Evolutionary conservation across 2,797 vertebrate genomes (phyloP), one percentile per base, ranked within the genome.

Genomic region (Octomys mimax): DNA sequence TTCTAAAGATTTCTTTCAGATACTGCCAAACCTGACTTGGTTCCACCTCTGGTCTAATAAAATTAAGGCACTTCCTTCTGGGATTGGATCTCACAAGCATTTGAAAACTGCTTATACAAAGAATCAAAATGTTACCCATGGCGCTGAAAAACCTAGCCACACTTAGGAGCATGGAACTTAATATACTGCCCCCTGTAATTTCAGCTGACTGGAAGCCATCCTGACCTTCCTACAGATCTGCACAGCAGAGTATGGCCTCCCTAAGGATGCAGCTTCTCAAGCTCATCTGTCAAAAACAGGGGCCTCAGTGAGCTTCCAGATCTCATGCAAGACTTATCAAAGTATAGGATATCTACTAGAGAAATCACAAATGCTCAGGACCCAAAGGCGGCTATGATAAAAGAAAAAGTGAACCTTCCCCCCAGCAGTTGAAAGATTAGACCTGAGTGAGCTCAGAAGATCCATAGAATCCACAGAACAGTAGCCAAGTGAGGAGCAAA

Each of bases 71-170:
- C 98, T 99, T 36, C 99, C 99, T n/a, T 24, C 96, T 1, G 98
- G 98, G 94, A 99, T 99, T 36, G 99, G 99, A 88, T 96, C 89
- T 28, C 99, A 99, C 16, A 98, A 99, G 97, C 98, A 92, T 89
- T 97, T 99, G 98, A 98, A 98, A 98, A 99, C 99, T 99, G 87
- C 98, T 99, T 62, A 97, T 99, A 59, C 99, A 99, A 95, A 98
- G 98, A 88, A 99, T 99, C 97, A 98, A 98, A 12, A 96, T 98
- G 89, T 98, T 99, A 64, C 99, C 99, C 99, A 42, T 97, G 89
- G 99, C 99, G 94, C 97, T 99, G 89, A 11, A 42, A 22, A 24
- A 24, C 28, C 5, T 42, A 26, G 42, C 24, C 39, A 75, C 42
- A 28, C 73, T 6, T 42, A 42, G 3, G 73, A 57, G 12, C 11